phyloP scores from a whole-genome alignment of 2,888 invertebrate species.

The Campoplex capitator region DNA sequence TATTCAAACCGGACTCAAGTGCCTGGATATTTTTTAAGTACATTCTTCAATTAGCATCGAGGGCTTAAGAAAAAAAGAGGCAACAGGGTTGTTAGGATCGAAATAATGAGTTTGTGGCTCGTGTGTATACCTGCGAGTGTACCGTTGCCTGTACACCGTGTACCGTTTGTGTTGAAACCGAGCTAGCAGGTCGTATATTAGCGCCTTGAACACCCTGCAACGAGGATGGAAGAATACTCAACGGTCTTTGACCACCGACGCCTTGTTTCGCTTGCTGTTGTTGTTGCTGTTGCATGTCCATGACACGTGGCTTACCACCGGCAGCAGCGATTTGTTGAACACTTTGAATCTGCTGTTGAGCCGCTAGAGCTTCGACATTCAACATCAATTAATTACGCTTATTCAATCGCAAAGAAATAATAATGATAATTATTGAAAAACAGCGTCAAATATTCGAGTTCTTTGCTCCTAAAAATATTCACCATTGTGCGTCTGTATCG shows the following conservation, averaged over 20 bases:
- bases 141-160: conserved; percentile 84
- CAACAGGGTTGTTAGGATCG: neutral
- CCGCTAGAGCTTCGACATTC: conserved; percentile 79
- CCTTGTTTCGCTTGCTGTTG: conserved; percentile 79
- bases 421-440: neutral
- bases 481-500: conserved; percentile 90
- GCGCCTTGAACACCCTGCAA: conserved; percentile 85
- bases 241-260: conserved; percentile 80
- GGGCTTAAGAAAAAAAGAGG: conserved; percentile 6
- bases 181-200: conserved; percentile 91
- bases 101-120: conserved; percentile 51
- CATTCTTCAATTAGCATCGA: conserved; percentile 26
- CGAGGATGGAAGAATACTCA: conserved; percentile 88
- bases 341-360: conserved; percentile 84
- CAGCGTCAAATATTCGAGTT: neutral
- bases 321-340: conserved; percentile 83
- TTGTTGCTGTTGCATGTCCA: conserved; percentile 85
- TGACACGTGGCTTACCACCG: conserved; percentile 81
- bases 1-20: neutral
- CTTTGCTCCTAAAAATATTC: conserved; percentile 78
- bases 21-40: neutral
- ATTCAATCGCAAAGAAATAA: neutral
- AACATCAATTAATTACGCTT: neutral
- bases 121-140: conserved; percentile 79
- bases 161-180: conserved; percentile 93